Evolutionary conservation across 2,888 invertebrate genomes (phyloP).

Genomic region (Helobdella robusta): DNA sequence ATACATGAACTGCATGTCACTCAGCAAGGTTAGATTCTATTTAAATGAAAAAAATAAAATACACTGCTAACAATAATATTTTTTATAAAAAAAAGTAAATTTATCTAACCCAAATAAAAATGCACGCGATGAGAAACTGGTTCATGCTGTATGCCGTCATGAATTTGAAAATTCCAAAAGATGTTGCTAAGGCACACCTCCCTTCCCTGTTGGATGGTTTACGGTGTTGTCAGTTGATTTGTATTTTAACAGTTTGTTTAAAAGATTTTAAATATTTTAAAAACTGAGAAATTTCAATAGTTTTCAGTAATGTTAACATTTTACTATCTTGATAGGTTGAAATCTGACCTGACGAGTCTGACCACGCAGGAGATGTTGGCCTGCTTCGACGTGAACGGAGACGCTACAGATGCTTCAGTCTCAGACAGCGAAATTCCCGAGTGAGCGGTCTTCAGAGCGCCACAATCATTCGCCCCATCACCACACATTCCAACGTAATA

Average conservation of each 20-base stretch:
- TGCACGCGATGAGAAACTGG: slow-evolving; percentile 64
- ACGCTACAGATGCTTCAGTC: slow-evolving; percentile 57
- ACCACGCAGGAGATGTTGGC: slow-evolving; percentile 49
- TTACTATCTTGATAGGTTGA: slow-evolving; percentile 65
- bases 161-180: slow-evolving; percentile 80
- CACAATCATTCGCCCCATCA: slow-evolving; percentile 94
- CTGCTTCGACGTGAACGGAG: slow-evolving; percentile 55
- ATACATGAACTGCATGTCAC: slow-evolving; percentile 52
- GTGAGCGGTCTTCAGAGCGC: slow-evolving; percentile 82
- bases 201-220: slow-evolving; percentile 52
- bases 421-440: slow-evolving; percentile 57
- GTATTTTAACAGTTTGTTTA: no score
- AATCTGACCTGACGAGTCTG: slow-evolving; percentile 56
- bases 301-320: slow-evolving; percentile 53
- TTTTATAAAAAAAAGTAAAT: slow-evolving; percentile 48
- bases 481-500: slow-evolving; percentile 77
- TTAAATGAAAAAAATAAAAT: neutral
- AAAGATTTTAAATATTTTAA: no score
- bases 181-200: slow-evolving; percentile 74
- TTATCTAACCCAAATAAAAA: slow-evolving; percentile 69
- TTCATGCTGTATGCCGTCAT: slow-evolving; percentile 82
- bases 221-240: no score
- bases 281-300: neutral
- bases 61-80: neutral
- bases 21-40: slow-evolving; percentile 48